These are phyloP conservation scores for Paguma larvata DNA, from an alignment of 2,797 vertebrate genomes.

Conservation along the genomic window DNA sequence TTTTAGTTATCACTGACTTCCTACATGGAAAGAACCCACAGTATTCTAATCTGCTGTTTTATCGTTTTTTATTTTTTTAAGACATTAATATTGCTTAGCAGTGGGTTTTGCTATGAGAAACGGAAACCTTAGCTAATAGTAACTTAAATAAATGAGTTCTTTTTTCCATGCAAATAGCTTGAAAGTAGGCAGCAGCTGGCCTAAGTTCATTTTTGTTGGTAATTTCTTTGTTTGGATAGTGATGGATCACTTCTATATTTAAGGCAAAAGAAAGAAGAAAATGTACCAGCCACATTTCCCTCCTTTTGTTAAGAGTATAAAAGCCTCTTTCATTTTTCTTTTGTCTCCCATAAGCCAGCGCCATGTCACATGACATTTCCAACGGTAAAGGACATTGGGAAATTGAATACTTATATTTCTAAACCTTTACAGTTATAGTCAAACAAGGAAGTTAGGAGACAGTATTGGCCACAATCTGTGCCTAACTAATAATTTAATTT, in stretches of 20 bases:
- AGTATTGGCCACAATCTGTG: background rate
- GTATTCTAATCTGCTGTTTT: background rate
- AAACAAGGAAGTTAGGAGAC: background rate
- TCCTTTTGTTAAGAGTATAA: background rate
- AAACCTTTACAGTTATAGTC: background rate
- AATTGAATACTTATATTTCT: slow-evolving; percentile 32
- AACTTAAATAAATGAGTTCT: background rate
- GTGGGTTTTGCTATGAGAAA: background rate
- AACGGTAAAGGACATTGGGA: background rate
- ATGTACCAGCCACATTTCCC: background rate
- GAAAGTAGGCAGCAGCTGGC: background rate
- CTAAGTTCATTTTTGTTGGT: background rate
- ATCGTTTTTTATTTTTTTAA: background rate
- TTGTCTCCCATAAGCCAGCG: background rate
- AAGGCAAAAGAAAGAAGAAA: background rate
- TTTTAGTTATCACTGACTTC: slow-evolving; percentile 11
- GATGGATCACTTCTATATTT: background rate
- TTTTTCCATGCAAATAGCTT: background rate
- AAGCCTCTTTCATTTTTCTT: background rate
- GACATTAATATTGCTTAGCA: background rate
- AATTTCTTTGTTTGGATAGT: background rate
- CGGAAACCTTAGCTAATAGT: background rate
- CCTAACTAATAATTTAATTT: slow-evolving; percentile 43
- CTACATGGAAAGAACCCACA: background rate
- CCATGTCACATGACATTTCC: background rate